Evolutionary conservation across 1,140 invertebrate species (phyloP).

Genomic region (Drosophila novamexicana): DNA sequence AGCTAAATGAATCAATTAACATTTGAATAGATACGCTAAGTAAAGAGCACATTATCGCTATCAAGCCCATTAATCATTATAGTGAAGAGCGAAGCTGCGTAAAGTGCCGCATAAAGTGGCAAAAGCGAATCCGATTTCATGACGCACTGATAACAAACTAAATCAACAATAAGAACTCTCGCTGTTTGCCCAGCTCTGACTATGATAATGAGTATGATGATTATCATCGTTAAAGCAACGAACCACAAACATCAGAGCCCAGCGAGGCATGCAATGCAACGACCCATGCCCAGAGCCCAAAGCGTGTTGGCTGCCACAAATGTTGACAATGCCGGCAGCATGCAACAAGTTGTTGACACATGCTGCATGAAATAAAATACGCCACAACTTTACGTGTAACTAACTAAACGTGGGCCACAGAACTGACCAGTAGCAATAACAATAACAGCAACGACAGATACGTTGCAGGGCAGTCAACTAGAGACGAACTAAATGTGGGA

Average conservation of each 20-base stretch:
- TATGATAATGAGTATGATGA: conserved; percentile 22
- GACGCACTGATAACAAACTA: conserved; percentile 54
- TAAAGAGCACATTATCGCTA: conserved; percentile 13
- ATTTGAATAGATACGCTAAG: conserved; percentile 34
- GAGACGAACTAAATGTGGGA: background rate
- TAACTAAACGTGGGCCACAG: conserved; percentile 17
- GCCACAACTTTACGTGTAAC: background rate
- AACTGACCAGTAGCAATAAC: conserved; percentile 26
- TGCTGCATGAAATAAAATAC: conserved; percentile 37
- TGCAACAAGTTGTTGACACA: conserved; percentile 67
- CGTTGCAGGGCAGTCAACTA: conserved; percentile 16
- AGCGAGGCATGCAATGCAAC: conserved; percentile 50
- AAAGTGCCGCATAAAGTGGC: conserved; percentile 50
- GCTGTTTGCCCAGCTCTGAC: conserved; percentile 17
- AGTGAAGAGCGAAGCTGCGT: conserved; percentile 2
- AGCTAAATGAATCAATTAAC: conserved; percentile 38
- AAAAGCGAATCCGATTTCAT: conserved; percentile 57
- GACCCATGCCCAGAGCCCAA: conserved; percentile 33
- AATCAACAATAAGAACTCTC: conserved; percentile 22
- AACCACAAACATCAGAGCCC: conserved; percentile 35
- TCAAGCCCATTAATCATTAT: conserved; percentile 27
- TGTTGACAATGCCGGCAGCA: conserved; percentile 38
- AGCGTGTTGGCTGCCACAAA: conserved; percentile 4
- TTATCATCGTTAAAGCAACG: conserved; percentile 36
- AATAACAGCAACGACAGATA: conserved; percentile 12